Evolutionary conservation across 35 echinoderm and acorn worm genomes (phyloP), one percentile per base, ranked within the genome.

Genomic region (Apostichopus parvimensis): DNA sequence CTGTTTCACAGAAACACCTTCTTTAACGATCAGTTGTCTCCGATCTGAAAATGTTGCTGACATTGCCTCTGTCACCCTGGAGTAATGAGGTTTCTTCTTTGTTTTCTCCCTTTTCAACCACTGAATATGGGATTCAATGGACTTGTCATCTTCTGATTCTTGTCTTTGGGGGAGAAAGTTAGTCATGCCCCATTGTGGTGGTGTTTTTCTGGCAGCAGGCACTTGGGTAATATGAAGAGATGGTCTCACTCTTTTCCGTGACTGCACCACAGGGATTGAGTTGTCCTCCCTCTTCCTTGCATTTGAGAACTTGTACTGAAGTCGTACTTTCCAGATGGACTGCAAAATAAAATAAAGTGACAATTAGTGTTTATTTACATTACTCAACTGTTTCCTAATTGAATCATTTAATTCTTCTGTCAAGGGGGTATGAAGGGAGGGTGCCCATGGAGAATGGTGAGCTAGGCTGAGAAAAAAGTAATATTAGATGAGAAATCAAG

Each of bases 271-370:
- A 86, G 81, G 52, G 6, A 86, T 72, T 15, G 13, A 45, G 25
- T 68, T 82, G n/a, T 68, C 90, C 62, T 92, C 77, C 1, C 90
- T 18, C 52, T 80, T 92, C 23, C 90, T 82, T 3, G 77, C 60
- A 80, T 92, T 92, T 52, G 61, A 11, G 5, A 92, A 92, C 58
- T 92, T 92, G 64, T 83, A 92, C n/a, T 92, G 77, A 0, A 92
- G 59, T 82, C 61, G 61, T 18, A 18, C 56, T 23, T 79, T 79
- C 90, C 77, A 91, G 9, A 91, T 56, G 53, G 53, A 22, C 90
- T 91, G 61, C 79, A 91, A 91, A 12, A 62, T 53, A 21, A 91
- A 79, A 65, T 15, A 65, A 65, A 10, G 8, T 65, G 0, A 10
- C 61, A 8, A 8, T 10, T 10, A 65, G 8, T 65, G 0, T 65